Conservation (phyloP, 2,797 vertebrate species). For the Setipinna tenuifilis region DNA sequence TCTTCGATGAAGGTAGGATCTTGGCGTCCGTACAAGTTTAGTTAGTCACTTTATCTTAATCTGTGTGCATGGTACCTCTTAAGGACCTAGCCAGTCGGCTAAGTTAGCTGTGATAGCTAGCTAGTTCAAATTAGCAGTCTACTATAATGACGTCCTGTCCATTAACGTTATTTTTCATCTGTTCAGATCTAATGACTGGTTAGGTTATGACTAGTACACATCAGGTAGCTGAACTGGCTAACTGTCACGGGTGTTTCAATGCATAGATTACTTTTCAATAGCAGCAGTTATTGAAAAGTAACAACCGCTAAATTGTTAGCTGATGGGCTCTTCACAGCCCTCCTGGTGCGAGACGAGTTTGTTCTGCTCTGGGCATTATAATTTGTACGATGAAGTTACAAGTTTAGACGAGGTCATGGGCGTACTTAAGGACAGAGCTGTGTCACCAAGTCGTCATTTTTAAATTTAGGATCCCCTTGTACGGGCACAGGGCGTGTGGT, state of each 20-base stretch:
- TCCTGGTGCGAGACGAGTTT: neutral
- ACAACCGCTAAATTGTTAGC: neutral
- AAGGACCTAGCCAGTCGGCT: neutral
- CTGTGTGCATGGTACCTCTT: neutral
- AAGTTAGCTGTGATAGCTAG: neutral
- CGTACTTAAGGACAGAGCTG: constrained; percentile 5
- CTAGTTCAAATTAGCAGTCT: neutral
- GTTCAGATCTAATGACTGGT: neutral
- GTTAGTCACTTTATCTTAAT: neutral
- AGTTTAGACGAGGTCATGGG: constrained; percentile 15
- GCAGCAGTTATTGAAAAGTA: neutral
- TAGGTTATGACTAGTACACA: neutral
- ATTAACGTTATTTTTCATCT: neutral
- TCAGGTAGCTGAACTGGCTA: neutral
- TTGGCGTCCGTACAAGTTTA: neutral
- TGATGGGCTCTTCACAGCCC: neutral
- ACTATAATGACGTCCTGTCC: neutral
- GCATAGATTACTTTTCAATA: neutral
- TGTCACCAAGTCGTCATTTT: neutral
- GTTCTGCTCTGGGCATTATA: neutral
- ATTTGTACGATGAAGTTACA: neutral
- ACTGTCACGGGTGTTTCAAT: neutral
- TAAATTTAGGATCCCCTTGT: constrained; percentile 5
- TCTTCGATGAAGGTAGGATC: neutral
- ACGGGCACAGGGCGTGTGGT: neutral